Evolutionary conservation across 1,140 invertebrate species (phyloP), one percentile per base, ranked within the genome.

Genomic region (Sogatella furcifera): DNA sequence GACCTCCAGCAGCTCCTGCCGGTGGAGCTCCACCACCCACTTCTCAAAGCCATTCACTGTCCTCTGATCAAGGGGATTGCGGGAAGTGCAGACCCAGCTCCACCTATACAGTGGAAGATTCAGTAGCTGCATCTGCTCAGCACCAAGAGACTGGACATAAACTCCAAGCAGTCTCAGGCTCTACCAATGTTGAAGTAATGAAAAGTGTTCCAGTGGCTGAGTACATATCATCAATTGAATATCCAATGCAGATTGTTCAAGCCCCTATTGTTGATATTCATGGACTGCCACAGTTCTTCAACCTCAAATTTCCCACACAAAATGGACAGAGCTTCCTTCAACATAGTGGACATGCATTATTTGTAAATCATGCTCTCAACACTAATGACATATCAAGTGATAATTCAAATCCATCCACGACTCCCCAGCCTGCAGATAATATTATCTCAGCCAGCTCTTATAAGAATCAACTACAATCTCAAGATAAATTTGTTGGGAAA

Each of bases 181-280:
- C 15, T 13, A n/a, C 10, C 22, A 34, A 19, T 42, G 22, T 31
- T 19, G 54, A 60, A 38, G 52, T 60, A 44, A 41, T 60, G 19
- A 67, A 69, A 49, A 69, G 67, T 53, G 58, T 70, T 13, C 66
- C 66, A 31, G n/a, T 70, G 1, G 62, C 64, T 17, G 65, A 69
- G 41, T 70, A 65, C 31, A 31, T 68, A 4, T 64, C 65, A 1
- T 68, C 69, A 14, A 62, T 70, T 0, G 68, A 70, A 52, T 69
- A 69, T 52, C 69, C 69, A 10, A 58, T 68, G 59, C 64, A 69
- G 49, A 62, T 70, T 21, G 61, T 68, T 14, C 67, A 69, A 57
- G 66, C 68, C 5, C 68, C 69, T 10, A 60, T 66, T n/a, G 38
- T 66, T 14, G 62, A 65, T 52, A 52, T 66, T 31, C 62, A 63